Percentiles rank a stretch among this genome's conserved stretches.
Conservation (phyloP, 2,113 vertebrate species). For the Prunella himalayana region DNA sequence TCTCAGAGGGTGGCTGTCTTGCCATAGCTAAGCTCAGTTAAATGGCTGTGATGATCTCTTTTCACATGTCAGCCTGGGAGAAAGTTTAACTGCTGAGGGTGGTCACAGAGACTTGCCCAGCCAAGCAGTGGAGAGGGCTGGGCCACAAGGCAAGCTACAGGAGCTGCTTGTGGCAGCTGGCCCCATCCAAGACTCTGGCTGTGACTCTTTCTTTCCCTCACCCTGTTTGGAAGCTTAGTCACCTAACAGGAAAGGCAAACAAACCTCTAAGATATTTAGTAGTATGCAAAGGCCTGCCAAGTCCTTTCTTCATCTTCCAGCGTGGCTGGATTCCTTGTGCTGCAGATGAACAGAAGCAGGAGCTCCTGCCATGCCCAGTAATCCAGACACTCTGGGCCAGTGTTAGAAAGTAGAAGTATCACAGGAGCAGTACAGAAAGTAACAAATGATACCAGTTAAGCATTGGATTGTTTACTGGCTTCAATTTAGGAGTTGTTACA, state of each 20-base stretch:
- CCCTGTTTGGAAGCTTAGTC: neutral
- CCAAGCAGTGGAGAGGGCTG: neutral
- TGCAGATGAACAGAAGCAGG: neutral
- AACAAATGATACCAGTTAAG: neutral
- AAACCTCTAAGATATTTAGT: neutral
- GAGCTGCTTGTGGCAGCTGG: neutral
- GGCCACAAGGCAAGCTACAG: neutral
- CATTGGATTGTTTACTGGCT: neutral
- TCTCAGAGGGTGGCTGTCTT: neutral
- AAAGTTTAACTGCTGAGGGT: neutral
- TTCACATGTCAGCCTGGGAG: neutral
- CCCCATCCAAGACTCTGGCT: neutral
- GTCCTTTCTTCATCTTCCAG: neutral
- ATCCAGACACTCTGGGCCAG: neutral
- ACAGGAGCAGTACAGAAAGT: fast-evolving
- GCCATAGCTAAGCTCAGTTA: neutral
- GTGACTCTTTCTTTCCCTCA: neutral
- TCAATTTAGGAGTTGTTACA: neutral
- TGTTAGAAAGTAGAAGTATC: neutral
- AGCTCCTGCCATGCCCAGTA: neutral
- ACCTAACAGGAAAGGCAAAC: neutral
- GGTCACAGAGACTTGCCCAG: neutral
- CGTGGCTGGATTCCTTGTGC: neutral
- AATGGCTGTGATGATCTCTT: neutral
- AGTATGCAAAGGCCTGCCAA: neutral